Evolutionary conservation across 1,140 invertebrate species (phyloP).

Genomic region (Drosophila pachea): DNA sequence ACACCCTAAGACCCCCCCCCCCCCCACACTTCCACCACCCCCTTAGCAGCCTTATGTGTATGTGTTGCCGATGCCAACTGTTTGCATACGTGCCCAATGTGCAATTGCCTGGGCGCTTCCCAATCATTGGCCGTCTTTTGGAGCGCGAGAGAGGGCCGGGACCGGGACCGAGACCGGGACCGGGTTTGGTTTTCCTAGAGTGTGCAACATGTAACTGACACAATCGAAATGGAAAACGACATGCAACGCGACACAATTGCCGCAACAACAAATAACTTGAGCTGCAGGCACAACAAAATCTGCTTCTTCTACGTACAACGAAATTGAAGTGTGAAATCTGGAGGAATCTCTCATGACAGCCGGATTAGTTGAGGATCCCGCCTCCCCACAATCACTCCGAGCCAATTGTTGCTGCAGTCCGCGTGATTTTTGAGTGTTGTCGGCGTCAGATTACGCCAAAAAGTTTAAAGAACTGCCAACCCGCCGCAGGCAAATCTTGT

Average conservation of each 20-base stretch:
- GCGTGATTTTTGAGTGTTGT: constrained; percentile 57
- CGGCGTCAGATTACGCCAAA: constrained; percentile 47
- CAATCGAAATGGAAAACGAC: constrained; percentile 75
- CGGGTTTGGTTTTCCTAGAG: constrained; percentile 6
- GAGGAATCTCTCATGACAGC: constrained; percentile 24
- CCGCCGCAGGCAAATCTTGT: neutral
- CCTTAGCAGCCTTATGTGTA: too few species aligned
- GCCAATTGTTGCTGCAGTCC: constrained; percentile 3
- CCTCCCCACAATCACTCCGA: neutral
- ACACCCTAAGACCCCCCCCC: neutral
- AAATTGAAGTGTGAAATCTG: constrained; percentile 74
- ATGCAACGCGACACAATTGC: constrained; percentile 51
- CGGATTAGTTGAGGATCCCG: constrained; percentile 44
- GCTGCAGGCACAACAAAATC: constrained; percentile 51
- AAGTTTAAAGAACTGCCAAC: constrained; percentile 18
- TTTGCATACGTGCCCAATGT: constrained; percentile 74
- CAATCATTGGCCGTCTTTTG: constrained; percentile 61
- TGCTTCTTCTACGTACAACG: constrained; percentile 45
- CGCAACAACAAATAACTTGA: constrained; percentile 53
- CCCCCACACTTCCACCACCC: constrained; percentile 10
- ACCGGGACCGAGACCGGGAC: neutral
- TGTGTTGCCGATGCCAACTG: constrained; percentile 26
- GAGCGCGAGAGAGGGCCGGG: neutral
- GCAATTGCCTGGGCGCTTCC: constrained; percentile 69
- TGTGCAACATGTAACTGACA: constrained; percentile 71